A percentile compares a stretch with the other conserved stretches of the same genome.
Evolutionary conservation across 1,140 invertebrate species (phyloP).

Genomic region (Drosophila kepulauana): DNA sequence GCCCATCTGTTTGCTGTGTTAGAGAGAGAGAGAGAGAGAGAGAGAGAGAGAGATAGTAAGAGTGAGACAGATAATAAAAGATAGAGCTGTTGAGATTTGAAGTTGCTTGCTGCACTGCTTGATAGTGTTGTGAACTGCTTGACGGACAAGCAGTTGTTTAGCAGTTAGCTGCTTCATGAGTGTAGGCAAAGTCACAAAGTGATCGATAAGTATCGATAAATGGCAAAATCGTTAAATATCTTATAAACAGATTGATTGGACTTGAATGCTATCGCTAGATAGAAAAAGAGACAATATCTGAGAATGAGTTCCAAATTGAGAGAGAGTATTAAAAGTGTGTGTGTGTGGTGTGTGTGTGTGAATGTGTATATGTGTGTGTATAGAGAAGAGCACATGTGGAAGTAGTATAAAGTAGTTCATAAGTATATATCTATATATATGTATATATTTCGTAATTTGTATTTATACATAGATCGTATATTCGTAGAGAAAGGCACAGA

Average conservation of each 20-base stretch:
- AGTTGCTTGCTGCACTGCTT: constrained; percentile 16
- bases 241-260: no score
- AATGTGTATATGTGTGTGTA: constrained; percentile 12
- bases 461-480: constrained; percentile 46
- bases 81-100: not conserved
- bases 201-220: constrained; percentile 14
- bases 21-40: constrained; percentile 1
- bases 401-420: constrained; percentile 39
- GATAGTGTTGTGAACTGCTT: constrained; percentile 3
- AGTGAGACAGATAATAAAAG: not conserved
- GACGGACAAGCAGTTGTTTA: not conserved
- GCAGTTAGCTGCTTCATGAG: not conserved
- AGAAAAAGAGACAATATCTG: not conserved
- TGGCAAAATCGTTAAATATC: not conserved
- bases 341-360: constrained; percentile 7
- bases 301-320: constrained; percentile 16
- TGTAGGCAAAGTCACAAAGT: not conserved
- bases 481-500: constrained; percentile 78
- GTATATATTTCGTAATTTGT: constrained; percentile 38
- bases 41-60: not conserved
- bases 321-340: not conserved
- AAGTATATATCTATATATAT: constrained; percentile 50
- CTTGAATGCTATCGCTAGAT: constrained; percentile 10
- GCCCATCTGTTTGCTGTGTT: no score
- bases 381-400: constrained; percentile 55